Evolutionary conservation across 2,113 vertebrate genomes (phyloP).

Genomic region (Chamaea fasciata): DNA sequence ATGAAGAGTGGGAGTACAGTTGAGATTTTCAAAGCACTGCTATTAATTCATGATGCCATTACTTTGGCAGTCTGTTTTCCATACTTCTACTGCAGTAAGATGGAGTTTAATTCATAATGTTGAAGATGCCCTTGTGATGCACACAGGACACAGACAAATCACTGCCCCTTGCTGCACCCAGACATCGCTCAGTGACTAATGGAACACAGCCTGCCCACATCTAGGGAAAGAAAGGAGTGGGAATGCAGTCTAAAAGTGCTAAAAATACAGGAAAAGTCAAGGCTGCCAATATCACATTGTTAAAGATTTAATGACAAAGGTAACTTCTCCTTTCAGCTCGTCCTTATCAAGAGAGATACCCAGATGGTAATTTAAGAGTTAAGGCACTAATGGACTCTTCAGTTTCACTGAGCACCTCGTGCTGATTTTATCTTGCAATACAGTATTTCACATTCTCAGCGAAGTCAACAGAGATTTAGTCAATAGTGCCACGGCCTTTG

Average conservation of each 20-base stretch:
- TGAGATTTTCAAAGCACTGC: conserved; percentile 14
- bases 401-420: conserved; percentile 55
- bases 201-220: conserved; percentile 45
- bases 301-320: conserved; percentile 57
- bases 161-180: conserved; percentile 34
- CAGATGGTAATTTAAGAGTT: conserved; percentile 43
- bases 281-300: conserved; percentile 22
- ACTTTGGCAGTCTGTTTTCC: conserved; percentile 13
- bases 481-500: conserved; percentile 72
- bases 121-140: conserved; percentile 54
- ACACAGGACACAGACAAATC: conserved; percentile 67
- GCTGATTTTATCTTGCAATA: conserved; percentile 84
- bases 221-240: conserved; percentile 47
- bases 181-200: conserved; percentile 39
- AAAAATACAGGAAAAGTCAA: conserved; percentile 46
- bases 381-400: conserved; percentile 68
- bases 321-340: conserved; percentile 28
- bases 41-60: conserved; percentile 33
- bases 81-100: conserved; percentile 6
- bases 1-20: not conserved
- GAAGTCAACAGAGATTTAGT: conserved; percentile 81
- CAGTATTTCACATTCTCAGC: conserved; percentile 85
- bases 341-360: conserved; percentile 31
- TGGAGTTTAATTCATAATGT: conserved; percentile 57
- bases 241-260: conserved; percentile 30